Evolutionary conservation across 2,797 vertebrate species (phyloP).

Genomic region (Chaenodraco wilsoni): DNA sequence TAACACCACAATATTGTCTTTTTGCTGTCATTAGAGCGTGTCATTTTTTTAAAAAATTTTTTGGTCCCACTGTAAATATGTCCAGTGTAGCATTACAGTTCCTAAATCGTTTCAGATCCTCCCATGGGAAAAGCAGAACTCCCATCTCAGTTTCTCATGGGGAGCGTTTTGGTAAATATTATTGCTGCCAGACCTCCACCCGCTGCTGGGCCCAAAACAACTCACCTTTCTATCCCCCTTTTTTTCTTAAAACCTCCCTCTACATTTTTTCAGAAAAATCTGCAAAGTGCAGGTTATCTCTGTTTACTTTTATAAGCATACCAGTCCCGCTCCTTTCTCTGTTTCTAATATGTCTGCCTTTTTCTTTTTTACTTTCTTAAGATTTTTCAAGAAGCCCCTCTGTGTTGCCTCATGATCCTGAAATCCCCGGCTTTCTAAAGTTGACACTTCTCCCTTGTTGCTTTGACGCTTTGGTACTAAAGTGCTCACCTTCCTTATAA

Average conservation of each 20-base stretch:
- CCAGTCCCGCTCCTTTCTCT: constrained; percentile 6
- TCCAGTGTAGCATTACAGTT: constrained; percentile 73
- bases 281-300: constrained; percentile 41
- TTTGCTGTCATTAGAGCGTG: constrained; percentile 42
- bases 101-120: constrained; percentile 63
- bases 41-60: constrained; percentile 62
- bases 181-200: constrained; percentile 67
- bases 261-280: constrained; percentile 26
- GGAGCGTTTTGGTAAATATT: constrained; percentile 68
- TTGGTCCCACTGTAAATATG: constrained; percentile 77
- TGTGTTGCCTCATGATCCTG: constrained; percentile 20
- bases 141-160: constrained; percentile 73
- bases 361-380: background rate
- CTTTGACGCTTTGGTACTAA: constrained; percentile 56
- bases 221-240: constrained; percentile 41
- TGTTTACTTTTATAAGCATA: constrained; percentile 53
- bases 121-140: constrained; percentile 71
- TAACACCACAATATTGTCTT: constrained; percentile 59
- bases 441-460: constrained; percentile 13
- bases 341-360: background rate
- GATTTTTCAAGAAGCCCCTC: constrained; percentile 10
- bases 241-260: constrained; percentile 32
- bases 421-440: background rate
- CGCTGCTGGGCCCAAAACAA: constrained; percentile 53
- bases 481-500: constrained; percentile 50